Percentiles rank a stretch among this genome's conserved stretches.
Conservation (phyloP, 2,113 vertebrate species). For the Tringa solitaria region DNA sequence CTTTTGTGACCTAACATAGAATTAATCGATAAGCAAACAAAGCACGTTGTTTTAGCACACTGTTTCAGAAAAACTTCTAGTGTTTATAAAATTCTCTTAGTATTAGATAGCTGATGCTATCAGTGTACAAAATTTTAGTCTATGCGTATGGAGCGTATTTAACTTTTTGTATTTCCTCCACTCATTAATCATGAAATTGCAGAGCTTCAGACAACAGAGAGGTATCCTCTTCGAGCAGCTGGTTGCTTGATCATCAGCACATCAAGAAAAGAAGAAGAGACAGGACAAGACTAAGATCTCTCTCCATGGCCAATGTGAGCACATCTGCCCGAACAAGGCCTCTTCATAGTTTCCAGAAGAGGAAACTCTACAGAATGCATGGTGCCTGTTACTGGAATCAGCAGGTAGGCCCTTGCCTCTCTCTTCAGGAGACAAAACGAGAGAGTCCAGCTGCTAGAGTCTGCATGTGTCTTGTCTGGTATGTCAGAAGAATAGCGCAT, state of each 20-base stretch:
- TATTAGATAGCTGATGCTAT: not conserved
- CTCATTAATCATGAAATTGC: conserved; percentile 40
- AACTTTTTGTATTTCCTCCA: conserved; percentile 18
- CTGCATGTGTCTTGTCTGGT: not conserved
- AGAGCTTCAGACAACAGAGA: conserved; percentile 74
- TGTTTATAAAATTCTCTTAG: not conserved
- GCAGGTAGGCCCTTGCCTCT: conserved; percentile 65
- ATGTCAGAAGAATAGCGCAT: not conserved
- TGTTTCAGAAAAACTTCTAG: not conserved
- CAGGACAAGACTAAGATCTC: conserved; percentile 66
- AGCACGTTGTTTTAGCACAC: not conserved
- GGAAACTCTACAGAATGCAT: conserved; percentile 81
- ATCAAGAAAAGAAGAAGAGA: conserved; percentile 80
- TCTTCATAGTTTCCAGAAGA: conserved; percentile 85
- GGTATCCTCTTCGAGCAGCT: conserved; percentile 63
- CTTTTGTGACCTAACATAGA: not conserved
- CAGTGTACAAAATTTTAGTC: not conserved
- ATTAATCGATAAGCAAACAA: not conserved
- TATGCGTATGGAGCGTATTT: not conserved
- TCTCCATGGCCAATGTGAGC: conserved; percentile 64
- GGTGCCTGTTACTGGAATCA: conserved; percentile 56
- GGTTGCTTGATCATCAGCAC: conserved; percentile 71
- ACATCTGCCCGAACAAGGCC: conserved; percentile 88
- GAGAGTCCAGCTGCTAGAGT: not conserved
- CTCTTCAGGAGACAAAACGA: not conserved